phyloP scores from a whole-genome alignment of 2,797 vertebrate species.

The Pipistrellus pipistrellus region DNA sequence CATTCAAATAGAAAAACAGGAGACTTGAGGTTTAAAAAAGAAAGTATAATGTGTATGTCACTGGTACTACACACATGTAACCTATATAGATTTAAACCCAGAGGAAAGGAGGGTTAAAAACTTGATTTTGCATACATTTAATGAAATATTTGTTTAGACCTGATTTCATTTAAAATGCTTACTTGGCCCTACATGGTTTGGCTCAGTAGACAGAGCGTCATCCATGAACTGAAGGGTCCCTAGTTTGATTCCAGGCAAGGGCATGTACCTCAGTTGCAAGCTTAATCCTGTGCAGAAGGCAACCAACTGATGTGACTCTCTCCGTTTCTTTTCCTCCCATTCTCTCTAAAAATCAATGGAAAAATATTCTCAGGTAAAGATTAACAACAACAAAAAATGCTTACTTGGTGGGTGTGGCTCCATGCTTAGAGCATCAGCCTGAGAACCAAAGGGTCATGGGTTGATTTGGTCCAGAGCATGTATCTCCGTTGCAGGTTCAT shows the following conservation, averaged over 20 bases:
- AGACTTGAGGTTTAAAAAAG: neutral
- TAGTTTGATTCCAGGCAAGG: neutral
- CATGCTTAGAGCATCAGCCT: too few species aligned
- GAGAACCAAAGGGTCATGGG: too few species aligned
- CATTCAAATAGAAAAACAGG: neutral
- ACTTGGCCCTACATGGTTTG: neutral
- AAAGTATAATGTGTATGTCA: neutral
- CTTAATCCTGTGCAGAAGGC: too few species aligned
- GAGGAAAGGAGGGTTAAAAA: neutral
- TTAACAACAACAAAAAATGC: too few species aligned
- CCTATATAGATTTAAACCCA: neutral
- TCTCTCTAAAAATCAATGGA: too few species aligned
- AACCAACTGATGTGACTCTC: too few species aligned
- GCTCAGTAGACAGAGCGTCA: neutral
- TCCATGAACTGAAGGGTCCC: neutral
- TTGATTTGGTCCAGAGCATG: neutral
- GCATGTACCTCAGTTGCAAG: neutral
- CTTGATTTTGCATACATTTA: conserved; percentile 1
- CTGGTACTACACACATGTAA: neutral
- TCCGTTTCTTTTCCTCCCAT: too few species aligned
- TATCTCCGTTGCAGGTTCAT: neutral
- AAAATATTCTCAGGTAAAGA: too few species aligned
- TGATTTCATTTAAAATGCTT: conserved; percentile 51
- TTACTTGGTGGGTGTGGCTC: too few species aligned
- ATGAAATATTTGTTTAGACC: conserved; percentile 9